These are phyloP conservation scores for Meles meles DNA, from an alignment of 2,113 vertebrate species.

Conservation along the genomic window DNA sequence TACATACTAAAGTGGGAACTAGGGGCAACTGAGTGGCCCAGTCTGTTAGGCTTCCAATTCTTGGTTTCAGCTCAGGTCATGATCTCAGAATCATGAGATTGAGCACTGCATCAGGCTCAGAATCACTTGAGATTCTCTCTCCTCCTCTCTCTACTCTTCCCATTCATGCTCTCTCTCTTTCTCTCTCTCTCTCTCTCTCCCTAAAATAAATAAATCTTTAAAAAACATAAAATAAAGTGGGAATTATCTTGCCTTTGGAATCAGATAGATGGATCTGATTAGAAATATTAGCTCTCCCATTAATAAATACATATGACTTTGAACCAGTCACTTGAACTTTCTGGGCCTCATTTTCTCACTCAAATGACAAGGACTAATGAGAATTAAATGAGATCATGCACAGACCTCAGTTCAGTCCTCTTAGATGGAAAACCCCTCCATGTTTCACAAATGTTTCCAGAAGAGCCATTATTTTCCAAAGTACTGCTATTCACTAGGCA, in stretches of 20 bases:
- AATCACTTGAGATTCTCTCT: neutral
- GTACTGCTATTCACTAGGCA: neutral
- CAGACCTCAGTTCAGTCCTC: neutral
- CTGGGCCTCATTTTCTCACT: neutral
- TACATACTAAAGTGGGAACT: neutral
- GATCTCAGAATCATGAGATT: neutral
- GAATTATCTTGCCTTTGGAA: neutral
- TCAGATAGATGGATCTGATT: neutral
- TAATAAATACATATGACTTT: neutral
- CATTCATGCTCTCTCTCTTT: neutral
- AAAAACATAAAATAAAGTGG: neutral
- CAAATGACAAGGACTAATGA: neutral
- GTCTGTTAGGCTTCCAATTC: neutral
- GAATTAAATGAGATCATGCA: neutral
- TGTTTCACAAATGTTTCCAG: neutral
- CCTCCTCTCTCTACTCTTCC: neutral
- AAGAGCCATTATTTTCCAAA: neutral
- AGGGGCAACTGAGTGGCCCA: neutral
- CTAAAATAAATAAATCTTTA: neutral
- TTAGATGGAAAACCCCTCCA: neutral
- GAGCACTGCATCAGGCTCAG: neutral
- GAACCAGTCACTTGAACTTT: neutral
- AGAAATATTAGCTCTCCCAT: neutral
- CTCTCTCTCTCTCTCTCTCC: neutral
- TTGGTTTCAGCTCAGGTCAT: neutral